Evolutionary conservation across 2,797 vertebrate species (phyloP), one percentile per base, ranked within the genome.

Genomic region (Melopsittacus undulatus): DNA sequence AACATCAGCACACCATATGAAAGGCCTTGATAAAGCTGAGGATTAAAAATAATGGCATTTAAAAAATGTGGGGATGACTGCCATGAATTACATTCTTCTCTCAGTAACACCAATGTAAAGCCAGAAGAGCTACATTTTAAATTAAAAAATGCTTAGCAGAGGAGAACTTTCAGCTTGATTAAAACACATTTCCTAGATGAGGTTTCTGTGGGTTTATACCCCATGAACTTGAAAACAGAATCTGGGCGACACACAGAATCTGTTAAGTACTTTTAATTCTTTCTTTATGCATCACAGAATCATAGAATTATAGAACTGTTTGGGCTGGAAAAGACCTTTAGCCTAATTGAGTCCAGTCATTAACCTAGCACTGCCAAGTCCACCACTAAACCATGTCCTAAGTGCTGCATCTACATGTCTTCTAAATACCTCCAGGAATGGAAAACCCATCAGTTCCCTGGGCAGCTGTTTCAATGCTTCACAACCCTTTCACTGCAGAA

Each of bases 21-120:
- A 92, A 90, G 48, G 56, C 67, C 75, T 89, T 83, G 77, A 89
- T 90, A 92, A 94, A 94, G 64, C 30, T 83, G 75, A 81, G 42
- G 66, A 88, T 96, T 94, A 80, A 89, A 92, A 90, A 81, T 91
- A 96, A 92, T 62, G 42, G 2, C 40, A 77, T 61, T 29, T 21
- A 42, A 81, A 92, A 89, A 78, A 48, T 26, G 20, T 64, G 21
- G 6, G 23, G 10, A 62, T 92, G 80, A 42, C 49, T 87, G 27
- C 48, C 73, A 59, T 84, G 81, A 92, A 76, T 83, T 63, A 83
- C 19, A n/a, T 89, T 83, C 83, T 87, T 51, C 75, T 90, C 72
- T 95, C 38, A 40, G 5, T 57, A 92, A 38, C 27, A 85, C 10
- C 17, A 6, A 21, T 56, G 38, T 36, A 96, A 94, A 95, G 27